Base-by-base conservation (phyloP, 53 echinoderm and acorn worm species). In the Stichopus horrens region DNA sequence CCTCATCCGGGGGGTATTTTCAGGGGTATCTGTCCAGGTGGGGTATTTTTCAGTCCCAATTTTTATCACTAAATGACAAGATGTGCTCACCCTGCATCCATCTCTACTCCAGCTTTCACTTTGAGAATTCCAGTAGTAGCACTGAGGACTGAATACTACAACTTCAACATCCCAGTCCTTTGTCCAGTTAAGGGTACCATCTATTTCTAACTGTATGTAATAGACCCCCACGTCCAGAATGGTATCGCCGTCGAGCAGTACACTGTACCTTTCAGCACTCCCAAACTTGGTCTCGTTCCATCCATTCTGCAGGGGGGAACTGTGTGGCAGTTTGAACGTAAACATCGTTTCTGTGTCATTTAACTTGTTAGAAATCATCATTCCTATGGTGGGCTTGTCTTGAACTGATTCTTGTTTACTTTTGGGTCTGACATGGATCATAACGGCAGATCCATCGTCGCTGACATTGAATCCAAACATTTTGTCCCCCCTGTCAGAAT, bases 71-170 rank as follows among this genome's bases (percentile, higher is more conserved):
- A 37, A 2, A 37, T 37, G 37, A 37, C 37, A 37, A 37, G 4
- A 63, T 63, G 4, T 63, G n/a, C 71, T 71, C 71, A 96, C 97
- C 89, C 90, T 84, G 74, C 97, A 96, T 18, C 97, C 97, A 23
- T 91, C 83, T 4, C 75, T 88, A 14, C 73, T 77, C 97, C 97
- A 95, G 52, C 71, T 82, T 68, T 96, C 97, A 21, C 57, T 20
- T 4, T 88, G 84, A 21, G 73, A 74, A 87, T 95, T 88, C 97
- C 97, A 96, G 81, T 90, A 95, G 55, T 93, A 58, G 75, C 97
- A 96, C 55, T 91, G 89, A 76, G 94, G 84, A 73, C 90, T 79
- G 90, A 82, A 96, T 51, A 89, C 88, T 65, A 88, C 86, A 54
- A 95, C 92, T 7, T 76, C 58, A 53, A 91, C 23, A 53, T 86